These are phyloP conservation scores for Glandiceps talaboti DNA, from an alignment of 53 echinoderm and acorn worm genomes.

Conservation along the genomic window DNA sequence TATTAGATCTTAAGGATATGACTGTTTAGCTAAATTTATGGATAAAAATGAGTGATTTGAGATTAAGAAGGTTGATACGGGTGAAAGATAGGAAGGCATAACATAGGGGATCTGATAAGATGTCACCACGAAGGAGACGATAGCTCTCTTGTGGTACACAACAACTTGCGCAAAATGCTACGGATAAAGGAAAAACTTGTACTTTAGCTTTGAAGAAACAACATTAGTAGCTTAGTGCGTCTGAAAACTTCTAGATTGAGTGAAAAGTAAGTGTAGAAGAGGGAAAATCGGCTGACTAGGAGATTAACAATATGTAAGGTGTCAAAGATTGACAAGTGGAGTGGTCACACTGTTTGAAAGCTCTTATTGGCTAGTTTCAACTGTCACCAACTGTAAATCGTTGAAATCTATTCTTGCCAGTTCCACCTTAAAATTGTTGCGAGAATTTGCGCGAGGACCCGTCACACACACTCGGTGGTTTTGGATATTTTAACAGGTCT, in stretches of 20 bases:
- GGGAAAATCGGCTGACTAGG: neutral
- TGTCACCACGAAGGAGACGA: neutral
- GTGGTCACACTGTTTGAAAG: neutral
- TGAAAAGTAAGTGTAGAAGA: neutral
- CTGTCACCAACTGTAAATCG: no score
- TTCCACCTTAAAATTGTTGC: no score
- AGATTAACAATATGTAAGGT: neutral
- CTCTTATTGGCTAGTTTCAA: no score
- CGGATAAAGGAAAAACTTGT: neutral
- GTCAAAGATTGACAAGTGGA: neutral
- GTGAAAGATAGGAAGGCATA: neutral
- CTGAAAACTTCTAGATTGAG: neutral
- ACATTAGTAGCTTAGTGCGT: neutral
- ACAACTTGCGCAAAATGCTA: neutral
- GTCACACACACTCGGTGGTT: no score
- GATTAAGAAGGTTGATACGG: neutral
- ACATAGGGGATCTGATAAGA: neutral
- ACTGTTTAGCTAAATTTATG: neutral
- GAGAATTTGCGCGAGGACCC: no score
- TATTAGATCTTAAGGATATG: no score
- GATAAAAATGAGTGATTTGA: neutral
- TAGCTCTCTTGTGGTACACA: neutral
- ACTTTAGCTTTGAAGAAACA: neutral
- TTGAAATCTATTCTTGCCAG: no score
- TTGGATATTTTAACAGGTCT: no score